Base-by-base conservation (phyloP, 92 coral and sea anemone species). In the Heteractis magnifica region DNA sequence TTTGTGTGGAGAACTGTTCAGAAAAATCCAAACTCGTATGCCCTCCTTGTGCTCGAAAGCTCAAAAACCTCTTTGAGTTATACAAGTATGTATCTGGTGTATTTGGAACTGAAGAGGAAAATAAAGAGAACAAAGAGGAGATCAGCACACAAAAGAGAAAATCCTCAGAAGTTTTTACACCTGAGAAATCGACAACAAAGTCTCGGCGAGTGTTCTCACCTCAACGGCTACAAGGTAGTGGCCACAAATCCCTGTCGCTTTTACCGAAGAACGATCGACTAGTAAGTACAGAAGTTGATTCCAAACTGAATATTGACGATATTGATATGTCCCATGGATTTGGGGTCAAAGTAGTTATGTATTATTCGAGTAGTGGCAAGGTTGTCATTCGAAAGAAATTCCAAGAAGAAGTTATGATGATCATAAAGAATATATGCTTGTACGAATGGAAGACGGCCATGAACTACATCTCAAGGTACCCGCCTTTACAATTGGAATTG, bases 401-500 rank as follows among this genome's bases (percentile, higher is more conserved):
- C 10, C 87, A 87, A 49, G 5, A 50, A 6, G 82, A 79, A 19
- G 73, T 75, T n/a, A 4, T 0, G 56, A 75, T 21, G 13, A 74
- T 88, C 1, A 80, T 88, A 68, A 84, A 71, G 50, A 79, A 84
- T 65, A 52, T 88, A n/a, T 26, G 76, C 10, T 48, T 80, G 48
- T 76, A 72, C 23, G 56, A 83, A 19, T 88, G 88, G 88, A 83
- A 23, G 49, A 79, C 88, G 1, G 86, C 55, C 8, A 72, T 62
- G 5, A 90, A 90, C 21, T 62, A 75, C 9, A 16, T 62, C 15
- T 83, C 79, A 19, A 65, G 59, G 20, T 88, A 86, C 80, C 58
- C 79, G 52, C 52, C 23, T 55, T 76, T 90, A 7, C 26, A 65
- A 12, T 56, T 34, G 7, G 90, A 90, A 41, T 52, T 87, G 72